Evolutionary conservation across 2,113 vertebrate species (phyloP), one percentile per base, ranked within the genome.

Genomic region (Chionomys nivalis): DNA sequence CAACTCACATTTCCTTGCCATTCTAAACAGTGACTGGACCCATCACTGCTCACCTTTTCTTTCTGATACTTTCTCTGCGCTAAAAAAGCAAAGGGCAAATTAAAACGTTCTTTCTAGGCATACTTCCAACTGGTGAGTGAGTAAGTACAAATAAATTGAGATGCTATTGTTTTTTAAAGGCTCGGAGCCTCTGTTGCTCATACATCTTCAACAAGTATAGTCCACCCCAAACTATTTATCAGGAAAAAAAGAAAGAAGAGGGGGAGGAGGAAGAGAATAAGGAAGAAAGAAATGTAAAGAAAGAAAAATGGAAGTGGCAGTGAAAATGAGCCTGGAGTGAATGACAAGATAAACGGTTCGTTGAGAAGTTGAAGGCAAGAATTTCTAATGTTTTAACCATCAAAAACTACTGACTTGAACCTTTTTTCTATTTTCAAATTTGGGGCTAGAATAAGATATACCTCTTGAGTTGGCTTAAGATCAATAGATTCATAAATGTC

Each of bases 381-480:
- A 33, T 86, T 78, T 79, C 5, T n/a, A 68, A 95, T 86, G 47
- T 47, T 89, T 78, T 89, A 89, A 39, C 78, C 33, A 28, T 72
- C 89, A 87, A 70, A 39, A 82, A 44, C 7, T 44, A 44, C 12
- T 92, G 31, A 49, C n/a, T 16, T 65, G 65, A n/a, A 49, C 13
- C 21, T 73, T 89, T 93, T 94, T 55, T 65, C 49, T 75, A 78
- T 73, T 95, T 79, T 94, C 82, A 85, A 83, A 92, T 87, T 66
- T n/a, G 61, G 42, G 19, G 63, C 73, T 92, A 83, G 13, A 91
- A 47, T 77, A 77, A 91, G 42, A 28, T 55, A 70, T 65, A 61
- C 83, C 65, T 79, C 55, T 86, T 65, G 77, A 95, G 68, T 63
- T 68, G 49, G 68, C 87, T 83, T 93, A 87, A 89, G 13, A 94